These are phyloP conservation scores for Drosophila gunungcola DNA, from an alignment of 1,140 invertebrate species.

Conservation along the genomic window DNA sequence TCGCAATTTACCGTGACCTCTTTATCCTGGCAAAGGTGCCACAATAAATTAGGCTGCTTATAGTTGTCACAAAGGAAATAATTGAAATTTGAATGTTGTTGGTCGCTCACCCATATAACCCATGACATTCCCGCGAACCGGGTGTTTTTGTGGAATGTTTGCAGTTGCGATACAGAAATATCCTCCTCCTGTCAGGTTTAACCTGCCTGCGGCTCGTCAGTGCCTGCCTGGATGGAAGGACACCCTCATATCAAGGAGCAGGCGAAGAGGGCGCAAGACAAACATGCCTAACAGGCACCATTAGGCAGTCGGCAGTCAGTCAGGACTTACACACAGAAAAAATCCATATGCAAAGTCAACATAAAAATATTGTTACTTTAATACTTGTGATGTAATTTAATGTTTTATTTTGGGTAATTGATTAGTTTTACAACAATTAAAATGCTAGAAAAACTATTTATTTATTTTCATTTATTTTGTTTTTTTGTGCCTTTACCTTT, in stretches of 20 bases:
- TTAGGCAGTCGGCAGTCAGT: constrained; percentile 36
- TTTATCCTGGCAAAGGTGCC: constrained; percentile 23
- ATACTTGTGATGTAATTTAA: no score
- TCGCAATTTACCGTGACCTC: neutral
- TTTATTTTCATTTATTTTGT: no score
- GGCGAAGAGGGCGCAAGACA: constrained; percentile 17
- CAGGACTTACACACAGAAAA: no score
- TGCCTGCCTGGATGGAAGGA: constrained; percentile 4
- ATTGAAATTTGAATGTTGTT: constrained; percentile 59
- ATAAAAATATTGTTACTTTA: no score
- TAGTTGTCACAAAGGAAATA: constrained; percentile 45
- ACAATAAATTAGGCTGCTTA: constrained; percentile 45
- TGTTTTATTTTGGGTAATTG: no score
- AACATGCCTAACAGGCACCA: constrained; percentile 58
- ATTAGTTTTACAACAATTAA: no score
- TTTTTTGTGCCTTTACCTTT: no score
- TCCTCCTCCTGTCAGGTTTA: neutral
- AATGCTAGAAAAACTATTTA: no score
- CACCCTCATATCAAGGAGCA: neutral
- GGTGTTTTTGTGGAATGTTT: constrained; percentile 12
- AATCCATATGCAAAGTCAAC: no score
- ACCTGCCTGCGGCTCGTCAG: constrained; percentile 32
- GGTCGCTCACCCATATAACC: neutral
- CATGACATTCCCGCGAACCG: neutral
- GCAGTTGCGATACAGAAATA: constrained; percentile 11